Percentiles rank a stretch among this genome's conserved stretches.
Evolutionary conservation across 2,888 invertebrate species (phyloP).

Genomic region (Dermolepida albohirtum): DNA sequence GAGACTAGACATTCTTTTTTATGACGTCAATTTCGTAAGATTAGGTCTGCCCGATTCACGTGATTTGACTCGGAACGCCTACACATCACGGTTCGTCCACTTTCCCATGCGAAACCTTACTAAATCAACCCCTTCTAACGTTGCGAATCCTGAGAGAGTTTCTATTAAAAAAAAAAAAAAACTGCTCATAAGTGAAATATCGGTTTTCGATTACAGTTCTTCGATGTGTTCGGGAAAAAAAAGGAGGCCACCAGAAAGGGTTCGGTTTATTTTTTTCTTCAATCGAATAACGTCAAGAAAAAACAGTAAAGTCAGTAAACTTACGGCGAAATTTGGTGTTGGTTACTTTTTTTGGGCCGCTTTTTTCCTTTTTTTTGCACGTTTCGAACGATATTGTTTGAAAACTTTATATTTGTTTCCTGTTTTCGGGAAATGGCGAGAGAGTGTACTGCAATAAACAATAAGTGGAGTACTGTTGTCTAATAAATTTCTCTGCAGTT

Average conservation of each 20-base stretch:
- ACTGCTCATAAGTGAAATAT: conserved; percentile 37
- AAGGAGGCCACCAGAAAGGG: conserved; percentile 19
- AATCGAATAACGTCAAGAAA: conserved; percentile 27
- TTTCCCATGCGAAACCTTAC: conserved; percentile 36
- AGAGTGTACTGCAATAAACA: conserved; percentile 4
- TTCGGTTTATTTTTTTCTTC: conserved; percentile 34
- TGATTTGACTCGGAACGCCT: conserved; percentile 46
- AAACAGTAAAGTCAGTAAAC: conserved; percentile 32
- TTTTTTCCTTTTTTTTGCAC: conserved; percentile 1
- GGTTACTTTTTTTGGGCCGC: conserved; percentile 4
- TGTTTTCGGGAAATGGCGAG: not conserved
- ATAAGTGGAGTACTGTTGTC: not conserved
- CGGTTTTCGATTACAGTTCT: conserved; percentile 36
- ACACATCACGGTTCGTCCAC: conserved; percentile 44
- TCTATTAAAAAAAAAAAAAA: conserved; percentile 33
- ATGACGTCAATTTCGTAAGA: conserved; percentile 40
- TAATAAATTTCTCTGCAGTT: no score
- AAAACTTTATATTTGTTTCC: conserved; percentile 11
- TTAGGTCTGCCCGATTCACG: conserved; percentile 44
- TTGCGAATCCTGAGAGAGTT: conserved; percentile 11
- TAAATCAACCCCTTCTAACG: conserved; percentile 23
- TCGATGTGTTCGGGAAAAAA: conserved; percentile 6
- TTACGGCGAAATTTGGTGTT: conserved; percentile 23
- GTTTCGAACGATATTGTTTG: not conserved
- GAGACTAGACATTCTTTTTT: conserved; percentile 38